Base-by-base conservation (phyloP, 2,113 vertebrate genomes). In the Agelaius phoeniceus region DNA sequence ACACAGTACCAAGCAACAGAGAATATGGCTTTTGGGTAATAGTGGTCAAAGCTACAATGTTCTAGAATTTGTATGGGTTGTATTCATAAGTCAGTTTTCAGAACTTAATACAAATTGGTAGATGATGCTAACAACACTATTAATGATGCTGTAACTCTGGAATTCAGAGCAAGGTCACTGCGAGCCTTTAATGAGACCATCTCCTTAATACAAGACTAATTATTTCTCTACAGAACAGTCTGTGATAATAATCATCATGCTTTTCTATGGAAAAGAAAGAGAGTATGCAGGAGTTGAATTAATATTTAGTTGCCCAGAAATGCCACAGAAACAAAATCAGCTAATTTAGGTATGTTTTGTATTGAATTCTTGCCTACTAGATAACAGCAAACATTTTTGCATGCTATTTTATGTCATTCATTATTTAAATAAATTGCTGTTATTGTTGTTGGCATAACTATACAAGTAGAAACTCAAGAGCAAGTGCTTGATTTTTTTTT, bases 101-200 rank as follows among this genome's bases (percentile, higher is more conserved):
- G 93, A 96, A 92, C 94, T 96, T 97, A 94, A 93, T 96, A 82
- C 91, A 92, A 95, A 92, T 96, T 93, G 30, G 44, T 96, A 86
- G 86, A 87, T 96, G 80, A 95, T 97, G 88, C 85, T 79, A 91
- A 90, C 83, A 77, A 74, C 5, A 52, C 96, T 97, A 96, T 97
- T 97, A 97, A 97, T 97, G 97, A 94, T 97, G 75, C 84, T 91
- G 94, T 87, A 96, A 92, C 90, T 94, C 89, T 83, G 89, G 81
- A 95, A 97, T 96, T 97, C 96, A 96, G 95, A 93, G 95, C 89
- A 95, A 97, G 96, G 97, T 97, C 97, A 96, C 71, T 94, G 80
- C 27, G 20, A 95, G 92, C 92, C 90, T 95, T 94, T 97, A 96
- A 94, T 94, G 94, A 97, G 96, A 92, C 52, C 88, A 89, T 78